Evolutionary conservation across 2,113 vertebrate species (phyloP).

Genomic region (Geococcyx californianus): DNA sequence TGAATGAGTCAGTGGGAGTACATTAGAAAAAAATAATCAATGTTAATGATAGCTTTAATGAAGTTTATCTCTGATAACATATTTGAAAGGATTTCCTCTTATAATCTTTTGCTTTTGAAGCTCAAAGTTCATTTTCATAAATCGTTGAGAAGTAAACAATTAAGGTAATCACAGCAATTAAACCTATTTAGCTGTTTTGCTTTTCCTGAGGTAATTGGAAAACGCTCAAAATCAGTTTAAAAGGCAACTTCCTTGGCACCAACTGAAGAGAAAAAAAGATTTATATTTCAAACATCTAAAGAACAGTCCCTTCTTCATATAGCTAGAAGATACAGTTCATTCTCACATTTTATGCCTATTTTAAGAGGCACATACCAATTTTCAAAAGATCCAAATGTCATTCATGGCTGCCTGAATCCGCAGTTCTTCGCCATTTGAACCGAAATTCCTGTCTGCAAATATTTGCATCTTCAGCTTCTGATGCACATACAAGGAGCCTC

Average conservation of each 20-base stretch:
- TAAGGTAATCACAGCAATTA: neutral
- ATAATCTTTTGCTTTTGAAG: neutral
- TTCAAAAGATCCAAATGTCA: neutral
- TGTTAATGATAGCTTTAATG: neutral
- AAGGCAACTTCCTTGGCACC: neutral
- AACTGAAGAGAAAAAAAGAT: neutral
- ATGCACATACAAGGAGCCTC: neutral
- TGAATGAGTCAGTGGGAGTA: neutral
- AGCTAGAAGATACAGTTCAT: neutral
- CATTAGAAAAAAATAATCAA: neutral
- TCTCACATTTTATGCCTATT: neutral
- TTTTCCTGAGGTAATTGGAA: neutral
- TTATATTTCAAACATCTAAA: neutral
- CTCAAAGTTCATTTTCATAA: neutral
- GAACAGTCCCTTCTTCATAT: neutral
- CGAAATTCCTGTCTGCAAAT: neutral
- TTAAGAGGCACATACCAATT: neutral
- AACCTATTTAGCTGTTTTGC: neutral
- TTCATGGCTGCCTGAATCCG: accelerated
- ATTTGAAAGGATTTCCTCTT: neutral
- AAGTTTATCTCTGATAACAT: neutral
- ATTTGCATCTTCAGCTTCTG: neutral
- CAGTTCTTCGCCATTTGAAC: neutral
- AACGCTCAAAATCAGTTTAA: neutral
- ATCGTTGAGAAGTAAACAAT: neutral